These are phyloP conservation scores for Drosophila kohkoa DNA, from an alignment of 1,140 invertebrate species.

Conservation along the genomic window DNA sequence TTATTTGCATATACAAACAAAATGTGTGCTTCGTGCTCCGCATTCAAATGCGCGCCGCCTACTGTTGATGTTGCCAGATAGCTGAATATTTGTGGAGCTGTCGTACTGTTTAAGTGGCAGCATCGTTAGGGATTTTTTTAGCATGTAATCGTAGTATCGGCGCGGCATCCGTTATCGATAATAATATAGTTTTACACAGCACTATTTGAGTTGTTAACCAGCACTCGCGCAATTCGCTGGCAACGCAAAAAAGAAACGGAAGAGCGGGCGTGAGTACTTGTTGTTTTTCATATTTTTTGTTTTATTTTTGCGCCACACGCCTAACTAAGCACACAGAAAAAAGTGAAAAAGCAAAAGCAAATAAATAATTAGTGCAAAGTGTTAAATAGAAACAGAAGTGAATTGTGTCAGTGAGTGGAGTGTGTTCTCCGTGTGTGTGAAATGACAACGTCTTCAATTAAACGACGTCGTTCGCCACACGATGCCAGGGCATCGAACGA, in stretches of 20 bases:
- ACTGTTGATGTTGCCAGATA: conserved; percentile 20
- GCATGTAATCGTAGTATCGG: conserved; percentile 6
- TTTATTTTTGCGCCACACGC: conserved; percentile 40
- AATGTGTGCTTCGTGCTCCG: not conserved
- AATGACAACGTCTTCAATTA: conserved; percentile 71
- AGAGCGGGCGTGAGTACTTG: conserved; percentile 45
- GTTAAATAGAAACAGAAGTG: not conserved
- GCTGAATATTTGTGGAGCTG: not conserved
- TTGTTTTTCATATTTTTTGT: conserved; percentile 37
- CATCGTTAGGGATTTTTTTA: not conserved
- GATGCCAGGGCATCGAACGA: conserved; percentile 36
- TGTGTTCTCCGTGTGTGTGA: conserved; percentile 15
- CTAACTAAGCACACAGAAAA: conserved; percentile 25
- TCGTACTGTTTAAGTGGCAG: not conserved
- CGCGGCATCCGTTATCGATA: conserved; percentile 17
- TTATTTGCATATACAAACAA: not conserved
- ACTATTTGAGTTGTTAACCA: conserved; percentile 30
- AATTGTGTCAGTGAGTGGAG: not conserved
- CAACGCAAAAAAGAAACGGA: conserved; percentile 41
- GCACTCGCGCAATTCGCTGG: conserved; percentile 30
- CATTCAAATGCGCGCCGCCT: conserved; percentile 3
- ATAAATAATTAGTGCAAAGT: not conserved
- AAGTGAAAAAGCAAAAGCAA: conserved; percentile 7
- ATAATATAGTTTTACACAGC: not conserved
- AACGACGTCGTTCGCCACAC: conserved; percentile 49